phyloP scores from a whole-genome alignment of 2,113 vertebrate genomes.

The Nothocercus nigrocapillus region DNA sequence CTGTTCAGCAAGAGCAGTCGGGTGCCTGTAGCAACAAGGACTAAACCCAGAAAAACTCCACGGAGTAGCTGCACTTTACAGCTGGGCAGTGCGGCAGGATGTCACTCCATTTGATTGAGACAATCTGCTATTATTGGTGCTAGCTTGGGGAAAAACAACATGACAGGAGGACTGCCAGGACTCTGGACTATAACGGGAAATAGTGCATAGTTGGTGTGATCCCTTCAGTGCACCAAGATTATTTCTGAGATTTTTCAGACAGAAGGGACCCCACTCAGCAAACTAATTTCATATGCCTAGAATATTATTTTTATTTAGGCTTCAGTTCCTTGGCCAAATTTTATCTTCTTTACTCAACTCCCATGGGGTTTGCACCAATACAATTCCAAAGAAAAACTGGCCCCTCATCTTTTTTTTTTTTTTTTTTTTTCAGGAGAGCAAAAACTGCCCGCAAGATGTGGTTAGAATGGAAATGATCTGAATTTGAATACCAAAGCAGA shows the following conservation, averaged over 20 bases:
- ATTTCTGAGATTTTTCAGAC: neutral
- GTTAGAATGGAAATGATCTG: neutral
- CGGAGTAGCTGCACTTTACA: neutral
- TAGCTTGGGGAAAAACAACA: neutral
- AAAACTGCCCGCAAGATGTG: slow-evolving; percentile 6
- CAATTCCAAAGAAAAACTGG: neutral
- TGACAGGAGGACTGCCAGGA: neutral
- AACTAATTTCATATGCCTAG: neutral
- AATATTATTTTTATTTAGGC: neutral
- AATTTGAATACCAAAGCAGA: slow-evolving; percentile 16
- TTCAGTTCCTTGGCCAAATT: neutral
- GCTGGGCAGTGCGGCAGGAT: neutral
- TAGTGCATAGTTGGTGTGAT: neutral
- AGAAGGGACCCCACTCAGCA: neutral
- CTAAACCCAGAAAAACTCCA: neutral
- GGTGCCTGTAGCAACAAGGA: neutral
- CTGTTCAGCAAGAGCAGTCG: neutral
- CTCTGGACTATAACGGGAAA: neutral
- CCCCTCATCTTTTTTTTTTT: neutral
- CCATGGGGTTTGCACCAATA: neutral
- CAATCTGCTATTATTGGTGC: neutral
- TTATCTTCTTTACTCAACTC: slow-evolving; percentile 20
- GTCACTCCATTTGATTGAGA: neutral
- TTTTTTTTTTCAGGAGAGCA: neutral
- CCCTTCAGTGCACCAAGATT: neutral